These are phyloP conservation scores for Ramazzottius varieornatus DNA, from an alignment of 2,888 invertebrate species.

Conservation along the genomic window DNA sequence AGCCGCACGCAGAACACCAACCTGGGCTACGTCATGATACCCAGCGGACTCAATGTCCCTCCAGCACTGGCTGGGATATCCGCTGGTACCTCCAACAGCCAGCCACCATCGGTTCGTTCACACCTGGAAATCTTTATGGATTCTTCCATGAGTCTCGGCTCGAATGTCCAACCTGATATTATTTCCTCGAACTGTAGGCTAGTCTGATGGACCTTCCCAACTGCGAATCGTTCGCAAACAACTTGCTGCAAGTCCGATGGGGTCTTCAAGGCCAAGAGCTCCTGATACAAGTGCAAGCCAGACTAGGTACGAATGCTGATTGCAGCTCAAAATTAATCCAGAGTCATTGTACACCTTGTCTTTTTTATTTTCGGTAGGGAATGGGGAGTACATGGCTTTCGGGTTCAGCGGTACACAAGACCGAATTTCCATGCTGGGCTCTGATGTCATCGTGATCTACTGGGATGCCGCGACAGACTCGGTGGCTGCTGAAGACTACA, in stretches of 20 bases:
- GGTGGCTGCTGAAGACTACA: background rate
- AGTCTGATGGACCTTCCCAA: background rate
- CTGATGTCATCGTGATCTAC: background rate
- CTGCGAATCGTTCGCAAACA: background rate
- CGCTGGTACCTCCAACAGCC: background rate
- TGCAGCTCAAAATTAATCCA: no score
- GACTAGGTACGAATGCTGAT: background rate
- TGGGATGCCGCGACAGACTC: background rate
- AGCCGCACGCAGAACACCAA: background rate
- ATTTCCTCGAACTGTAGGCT: no score
- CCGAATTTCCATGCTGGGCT: background rate
- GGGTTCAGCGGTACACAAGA: background rate
- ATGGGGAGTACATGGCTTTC: background rate
- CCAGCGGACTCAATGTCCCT: background rate
- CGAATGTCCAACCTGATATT: no score
- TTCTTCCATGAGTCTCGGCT: no score
- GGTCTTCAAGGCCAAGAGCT: background rate
- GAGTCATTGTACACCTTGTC: no score
- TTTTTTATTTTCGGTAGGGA: background rate
- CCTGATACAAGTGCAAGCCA: background rate
- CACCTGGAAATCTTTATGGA: no score
- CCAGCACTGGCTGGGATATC: background rate
- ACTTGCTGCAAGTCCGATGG: background rate
- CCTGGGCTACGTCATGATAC: background rate
- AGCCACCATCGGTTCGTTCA: no score